A percentile compares a stretch with the other conserved stretches of the same genome.
These are phyloP conservation scores for Laticauda colubrina DNA, from an alignment of 2,113 vertebrate genomes.

Conservation along the genomic window DNA sequence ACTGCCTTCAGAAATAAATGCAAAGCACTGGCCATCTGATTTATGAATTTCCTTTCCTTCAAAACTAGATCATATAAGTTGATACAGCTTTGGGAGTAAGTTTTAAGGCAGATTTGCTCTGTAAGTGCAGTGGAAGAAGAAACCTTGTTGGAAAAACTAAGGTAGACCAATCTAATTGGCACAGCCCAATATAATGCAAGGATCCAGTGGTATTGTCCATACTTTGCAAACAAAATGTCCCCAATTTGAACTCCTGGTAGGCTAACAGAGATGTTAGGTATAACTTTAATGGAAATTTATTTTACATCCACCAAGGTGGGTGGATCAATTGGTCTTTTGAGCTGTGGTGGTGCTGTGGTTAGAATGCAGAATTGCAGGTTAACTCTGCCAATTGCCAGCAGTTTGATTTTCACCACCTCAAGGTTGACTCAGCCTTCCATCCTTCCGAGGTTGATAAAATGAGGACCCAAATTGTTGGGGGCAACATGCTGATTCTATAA, in stretches of 20 bases:
- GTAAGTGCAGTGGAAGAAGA: neutral
- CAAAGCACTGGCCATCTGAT: neutral
- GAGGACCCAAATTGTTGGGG: no score
- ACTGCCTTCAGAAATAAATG: neutral
- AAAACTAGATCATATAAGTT: neutral
- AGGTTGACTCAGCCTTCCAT: no score
- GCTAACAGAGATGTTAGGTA: neutral
- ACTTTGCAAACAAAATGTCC: neutral
- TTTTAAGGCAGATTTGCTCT: neutral
- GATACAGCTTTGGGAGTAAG: neutral
- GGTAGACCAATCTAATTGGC: neutral
- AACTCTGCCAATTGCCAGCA: no score
- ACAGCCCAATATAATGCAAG: neutral
- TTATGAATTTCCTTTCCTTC: neutral
- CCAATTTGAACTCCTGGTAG: neutral
- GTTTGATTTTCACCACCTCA: no score
- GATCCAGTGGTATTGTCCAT: neutral
- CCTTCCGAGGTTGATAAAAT: no score
- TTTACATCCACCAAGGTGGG: neutral
- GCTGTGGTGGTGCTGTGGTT: no score
- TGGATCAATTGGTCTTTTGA: neutral
- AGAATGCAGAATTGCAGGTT: no score
- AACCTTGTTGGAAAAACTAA: neutral
- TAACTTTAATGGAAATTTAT: neutral
- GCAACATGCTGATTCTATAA: no score